Base-by-base conservation (phyloP, 2,888 invertebrate species). In the Deilephila porcellus region DNA sequence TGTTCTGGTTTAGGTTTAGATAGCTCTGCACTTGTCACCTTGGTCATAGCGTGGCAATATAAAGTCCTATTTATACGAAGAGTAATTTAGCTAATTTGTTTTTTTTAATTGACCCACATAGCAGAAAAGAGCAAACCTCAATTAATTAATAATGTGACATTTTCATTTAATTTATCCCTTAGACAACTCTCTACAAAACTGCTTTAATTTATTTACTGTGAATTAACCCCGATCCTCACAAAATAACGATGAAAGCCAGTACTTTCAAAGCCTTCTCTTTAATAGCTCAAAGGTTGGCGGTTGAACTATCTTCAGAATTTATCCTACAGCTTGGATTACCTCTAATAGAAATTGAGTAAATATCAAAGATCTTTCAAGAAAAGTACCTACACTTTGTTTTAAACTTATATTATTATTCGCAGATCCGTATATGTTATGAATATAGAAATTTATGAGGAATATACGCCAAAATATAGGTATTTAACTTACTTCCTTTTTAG, bases 231-330 rank as follows among this genome's bases (percentile, higher is more conserved):
- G n/a, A 56, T 56, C 7, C n/a, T n/a, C n/a, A 56, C 56, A 56
- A 56, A 56, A 56, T n/a, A n/a, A 56, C 56, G 19, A 56, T n/a
- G 56, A 56, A 56, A 56, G 56, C 56, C n/a, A n/a, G 56, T 56
- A 56, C 19, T n/a, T 56, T 56, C 56, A 56, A 56, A 56, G 56
- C 56, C 56, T 56, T 56, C 56, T 45, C 56, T 56, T 56, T n/a
- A n/a, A 56, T 56, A 56, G n/a, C 56, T 17, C 56, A 56, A 56
- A 56, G 56, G 56, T n/a, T 17, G 6, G 52, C 52, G 53, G 19
- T 56, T 56, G 14, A n/a, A 56, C 56, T n/a, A 56, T 56, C 56
- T 19, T 56, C 56, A 56, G 56, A 56, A 56, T 56, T 56, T n/a
- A 17, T 56, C 17, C 56, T n/a, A 56, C 19, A 56, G 56, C 56